phyloP scores from a whole-genome alignment of 2,888 invertebrate genomes.

The Oxystoma pomonae region DNA sequence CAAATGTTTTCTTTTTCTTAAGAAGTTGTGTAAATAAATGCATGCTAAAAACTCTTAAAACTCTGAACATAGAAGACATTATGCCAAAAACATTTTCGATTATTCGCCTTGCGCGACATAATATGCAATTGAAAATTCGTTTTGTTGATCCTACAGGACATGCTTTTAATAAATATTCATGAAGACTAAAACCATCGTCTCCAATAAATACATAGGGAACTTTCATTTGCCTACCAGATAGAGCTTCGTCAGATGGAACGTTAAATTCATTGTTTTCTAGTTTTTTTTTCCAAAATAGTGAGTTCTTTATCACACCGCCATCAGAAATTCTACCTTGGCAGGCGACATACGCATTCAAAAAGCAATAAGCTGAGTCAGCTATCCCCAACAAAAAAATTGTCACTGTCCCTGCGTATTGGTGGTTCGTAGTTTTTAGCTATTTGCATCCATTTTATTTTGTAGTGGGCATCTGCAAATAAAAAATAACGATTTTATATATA shows the following conservation, averaged over 20 bases:
- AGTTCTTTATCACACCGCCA: conserved; percentile 3
- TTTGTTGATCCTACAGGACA: conserved; percentile 2
- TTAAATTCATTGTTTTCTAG: conserved; percentile 2
- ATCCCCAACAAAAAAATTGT: conserved; percentile 8
- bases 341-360: neutral
- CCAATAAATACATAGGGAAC: conserved; percentile 17
- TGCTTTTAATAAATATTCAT: conserved; percentile 4
- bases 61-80: conserved; percentile 1
- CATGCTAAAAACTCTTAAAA: conserved; percentile 28
- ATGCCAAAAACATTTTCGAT: conserved; percentile 1
- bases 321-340: neutral
- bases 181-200: conserved; percentile 36
- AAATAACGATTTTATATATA: too few species aligned
- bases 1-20: conserved; percentile 5
- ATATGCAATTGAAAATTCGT: neutral
- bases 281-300: conserved; percentile 1
- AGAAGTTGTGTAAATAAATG: conserved; percentile 22
- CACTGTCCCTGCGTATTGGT: conserved; percentile 3
- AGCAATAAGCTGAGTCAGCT: neutral
- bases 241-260: neutral
- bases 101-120: neutral
- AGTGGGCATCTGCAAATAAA: too few species aligned
- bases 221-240: conserved; percentile 1
- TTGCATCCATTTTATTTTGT: too few species aligned
- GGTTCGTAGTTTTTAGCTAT: too few species aligned